Evolutionary conservation across 2,888 invertebrate species (phyloP).

Genomic region (Endotricha flammealis): DNA sequence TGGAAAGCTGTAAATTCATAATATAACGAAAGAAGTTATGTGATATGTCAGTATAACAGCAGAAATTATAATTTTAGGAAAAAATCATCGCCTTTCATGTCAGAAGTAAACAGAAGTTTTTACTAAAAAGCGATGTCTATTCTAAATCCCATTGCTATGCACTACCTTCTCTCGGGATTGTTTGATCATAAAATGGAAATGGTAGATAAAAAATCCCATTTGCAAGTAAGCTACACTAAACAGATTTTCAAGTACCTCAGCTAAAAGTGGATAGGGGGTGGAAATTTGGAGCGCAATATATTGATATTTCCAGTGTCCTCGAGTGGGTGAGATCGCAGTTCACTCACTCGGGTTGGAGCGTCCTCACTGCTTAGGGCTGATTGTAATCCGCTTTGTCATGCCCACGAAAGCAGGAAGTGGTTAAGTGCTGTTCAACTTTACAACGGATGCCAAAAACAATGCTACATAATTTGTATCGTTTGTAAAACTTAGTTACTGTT

Average conservation of each 20-base stretch:
- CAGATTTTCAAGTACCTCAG: background rate
- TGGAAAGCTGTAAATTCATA: too few species aligned
- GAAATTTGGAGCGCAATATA: slow-evolving; percentile 28
- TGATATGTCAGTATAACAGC: too few species aligned
- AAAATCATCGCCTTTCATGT: too few species aligned
- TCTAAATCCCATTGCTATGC: too few species aligned
- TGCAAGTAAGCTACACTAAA: background rate
- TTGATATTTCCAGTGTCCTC: slow-evolving; percentile 50
- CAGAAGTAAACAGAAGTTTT: too few species aligned
- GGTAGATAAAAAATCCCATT: background rate
- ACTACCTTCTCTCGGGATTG: too few species aligned
- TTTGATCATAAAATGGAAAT: too few species aligned
- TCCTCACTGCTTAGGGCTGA: slow-evolving; percentile 42
- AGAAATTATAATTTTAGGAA: too few species aligned
- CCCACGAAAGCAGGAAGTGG: slow-evolving; percentile 39
- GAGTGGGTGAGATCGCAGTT: slow-evolving; percentile 42
- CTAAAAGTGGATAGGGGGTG: slow-evolving; percentile 21
- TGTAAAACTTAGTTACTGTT: too few species aligned
- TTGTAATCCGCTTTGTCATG: slow-evolving; percentile 59
- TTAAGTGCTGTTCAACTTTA: slow-evolving; percentile 29
- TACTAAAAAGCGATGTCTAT: too few species aligned
- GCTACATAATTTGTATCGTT: too few species aligned
- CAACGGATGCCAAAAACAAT: slow-evolving; percentile 14
- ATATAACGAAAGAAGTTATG: too few species aligned
- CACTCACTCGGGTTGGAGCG: slow-evolving; percentile 43